Conservation (phyloP, 1,140 invertebrate genomes). For the Rhopalosiphum maidis region DNA sequence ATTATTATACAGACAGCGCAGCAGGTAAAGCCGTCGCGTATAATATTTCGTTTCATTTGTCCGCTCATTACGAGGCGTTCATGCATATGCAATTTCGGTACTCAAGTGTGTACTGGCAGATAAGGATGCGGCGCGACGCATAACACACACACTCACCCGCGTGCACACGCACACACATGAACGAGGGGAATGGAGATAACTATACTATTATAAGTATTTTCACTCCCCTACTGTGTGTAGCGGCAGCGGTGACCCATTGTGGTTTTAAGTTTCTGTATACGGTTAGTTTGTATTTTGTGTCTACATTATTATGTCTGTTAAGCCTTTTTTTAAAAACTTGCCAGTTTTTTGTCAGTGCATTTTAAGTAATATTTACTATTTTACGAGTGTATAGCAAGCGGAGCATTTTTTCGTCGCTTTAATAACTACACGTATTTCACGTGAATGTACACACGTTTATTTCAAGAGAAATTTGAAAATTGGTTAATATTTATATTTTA, state of each 20-base stretch:
- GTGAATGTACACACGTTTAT: background rate
- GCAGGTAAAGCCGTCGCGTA: background rate
- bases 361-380: background rate
- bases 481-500: background rate
- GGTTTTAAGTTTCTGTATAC: background rate
- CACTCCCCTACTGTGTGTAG: background rate
- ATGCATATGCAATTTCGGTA: conserved; percentile 56
- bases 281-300: background rate
- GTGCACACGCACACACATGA: background rate
- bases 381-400: background rate
- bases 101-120: conserved; percentile 36
- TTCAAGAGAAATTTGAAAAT: background rate
- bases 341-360: background rate
- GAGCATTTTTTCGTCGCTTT: background rate
- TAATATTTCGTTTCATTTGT: conserved; percentile 17
- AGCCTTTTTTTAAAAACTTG: no score
- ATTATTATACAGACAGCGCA: background rate
- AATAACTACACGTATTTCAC: background rate
- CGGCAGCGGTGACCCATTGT: background rate
- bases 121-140: conserved; percentile 29
- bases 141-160: background rate
- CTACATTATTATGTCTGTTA: background rate
- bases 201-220: background rate
- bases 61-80: conserved; percentile 43
- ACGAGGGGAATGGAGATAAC: background rate